phyloP scores from a whole-genome alignment of 30 jellyfish, hydroid and myxozoan genomes.

The Mastigias papua region DNA sequence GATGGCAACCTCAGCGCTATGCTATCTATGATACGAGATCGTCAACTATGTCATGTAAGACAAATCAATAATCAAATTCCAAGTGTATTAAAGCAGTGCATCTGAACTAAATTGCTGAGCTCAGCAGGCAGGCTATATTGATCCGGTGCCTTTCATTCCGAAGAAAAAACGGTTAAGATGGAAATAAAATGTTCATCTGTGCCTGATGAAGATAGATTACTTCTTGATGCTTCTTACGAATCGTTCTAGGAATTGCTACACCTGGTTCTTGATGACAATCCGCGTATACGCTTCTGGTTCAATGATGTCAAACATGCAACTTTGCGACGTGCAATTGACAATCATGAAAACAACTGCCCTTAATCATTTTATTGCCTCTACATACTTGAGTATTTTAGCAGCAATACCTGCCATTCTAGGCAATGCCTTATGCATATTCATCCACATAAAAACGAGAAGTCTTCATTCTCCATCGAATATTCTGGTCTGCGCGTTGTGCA shows the following conservation, averaged over 20 bases:
- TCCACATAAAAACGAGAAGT: neutral
- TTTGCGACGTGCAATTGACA: neutral
- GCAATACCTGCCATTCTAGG: neutral
- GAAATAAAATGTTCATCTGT: too few relatives aligned
- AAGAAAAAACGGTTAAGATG: too few relatives aligned
- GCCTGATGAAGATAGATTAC: too few relatives aligned
- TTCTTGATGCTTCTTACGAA: too few relatives aligned
- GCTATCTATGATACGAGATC: too few relatives aligned
- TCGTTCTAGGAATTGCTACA: too few relatives aligned
- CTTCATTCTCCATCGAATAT: neutral
- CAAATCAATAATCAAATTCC: too few relatives aligned
- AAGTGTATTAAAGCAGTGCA: neutral
- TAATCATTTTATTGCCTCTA: neutral
- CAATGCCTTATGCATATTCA: neutral
- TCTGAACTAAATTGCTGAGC: neutral
- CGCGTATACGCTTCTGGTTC: too few relatives aligned
- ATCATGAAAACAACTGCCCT: neutral
- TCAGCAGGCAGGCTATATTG: neutral
- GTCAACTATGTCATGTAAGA: too few relatives aligned
- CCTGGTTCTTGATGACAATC: too few relatives aligned
- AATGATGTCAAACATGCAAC: neutral
- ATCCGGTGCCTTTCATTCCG: too few relatives aligned
- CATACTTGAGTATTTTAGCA: neutral
- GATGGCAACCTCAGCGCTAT: too few relatives aligned
- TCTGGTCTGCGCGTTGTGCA: neutral